Evolutionary conservation across 2,888 invertebrate genomes (phyloP).

Genomic region (Xanthostigma xanthostigma): DNA sequence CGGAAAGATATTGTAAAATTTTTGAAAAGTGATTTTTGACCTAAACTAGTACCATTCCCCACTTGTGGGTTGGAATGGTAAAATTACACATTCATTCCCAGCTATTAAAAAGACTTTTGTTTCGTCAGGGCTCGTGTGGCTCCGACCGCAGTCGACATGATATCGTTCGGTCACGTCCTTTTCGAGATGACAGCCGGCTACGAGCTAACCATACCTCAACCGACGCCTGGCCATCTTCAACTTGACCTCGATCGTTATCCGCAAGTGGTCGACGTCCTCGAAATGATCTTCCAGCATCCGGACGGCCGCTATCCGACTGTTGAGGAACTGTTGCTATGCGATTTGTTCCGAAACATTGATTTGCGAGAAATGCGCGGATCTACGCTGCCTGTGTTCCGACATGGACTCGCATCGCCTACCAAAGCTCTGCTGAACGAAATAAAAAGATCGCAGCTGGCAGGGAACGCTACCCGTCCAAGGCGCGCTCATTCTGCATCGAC

Average conservation of each 20-base stretch:
- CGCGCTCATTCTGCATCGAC: constrained; percentile 5
- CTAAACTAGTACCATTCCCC: too few species aligned
- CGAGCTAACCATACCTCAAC: constrained; percentile 59
- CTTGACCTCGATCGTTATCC: constrained; percentile 55
- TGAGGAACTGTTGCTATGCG: constrained; percentile 67
- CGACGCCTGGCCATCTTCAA: constrained; percentile 55
- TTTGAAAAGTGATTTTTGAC: too few species aligned
- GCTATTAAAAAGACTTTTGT: constrained; percentile 25
- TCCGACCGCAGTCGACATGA: constrained; percentile 42
- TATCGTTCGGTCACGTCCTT: constrained; percentile 69
- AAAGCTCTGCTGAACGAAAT: constrained; percentile 21
- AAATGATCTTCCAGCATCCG: constrained; percentile 58
- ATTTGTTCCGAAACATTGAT: constrained; percentile 78
- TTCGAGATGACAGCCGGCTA: constrained; percentile 87
- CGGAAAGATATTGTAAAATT: too few species aligned
- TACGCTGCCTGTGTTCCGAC: constrained; percentile 46
- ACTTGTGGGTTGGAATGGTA: too few species aligned
- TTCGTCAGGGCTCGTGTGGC: constrained; percentile 25
- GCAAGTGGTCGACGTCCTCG: constrained; percentile 63
- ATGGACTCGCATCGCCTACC: constrained; percentile 20
- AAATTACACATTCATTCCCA: too few species aligned
- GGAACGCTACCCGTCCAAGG: constrained; percentile 12
- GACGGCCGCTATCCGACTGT: constrained; percentile 52
- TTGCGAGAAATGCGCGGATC: constrained; percentile 76
- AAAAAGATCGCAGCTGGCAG: constrained; percentile 1